phyloP scores from a whole-genome alignment of 2,113 vertebrate species.

The Sorex fumeus region DNA sequence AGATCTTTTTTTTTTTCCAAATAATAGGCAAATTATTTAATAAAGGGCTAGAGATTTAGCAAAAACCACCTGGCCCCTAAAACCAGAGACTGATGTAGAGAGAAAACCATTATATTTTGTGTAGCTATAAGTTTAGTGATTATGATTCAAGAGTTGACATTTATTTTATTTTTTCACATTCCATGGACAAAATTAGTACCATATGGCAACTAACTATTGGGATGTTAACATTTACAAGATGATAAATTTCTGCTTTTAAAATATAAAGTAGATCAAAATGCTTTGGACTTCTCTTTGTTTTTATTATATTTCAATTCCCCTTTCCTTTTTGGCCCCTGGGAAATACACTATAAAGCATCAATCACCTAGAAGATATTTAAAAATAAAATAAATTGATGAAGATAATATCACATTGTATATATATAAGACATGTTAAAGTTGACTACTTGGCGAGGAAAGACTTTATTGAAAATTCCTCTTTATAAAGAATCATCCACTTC shows the following conservation, averaged over 20 bases:
- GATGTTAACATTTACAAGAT: constrained; percentile 63
- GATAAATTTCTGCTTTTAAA: constrained; percentile 70
- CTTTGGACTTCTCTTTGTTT: constrained; percentile 46
- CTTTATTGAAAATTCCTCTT: constrained; percentile 13
- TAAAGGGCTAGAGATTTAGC: constrained; percentile 40
- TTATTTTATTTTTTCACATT: constrained; percentile 74
- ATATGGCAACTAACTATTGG: constrained; percentile 55
- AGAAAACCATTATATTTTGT: constrained; percentile 49
- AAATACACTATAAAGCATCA: not conserved
- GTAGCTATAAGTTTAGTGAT: constrained; percentile 50
- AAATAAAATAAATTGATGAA: not conserved
- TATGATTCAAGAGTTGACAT: constrained; percentile 67
- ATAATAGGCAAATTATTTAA: constrained; percentile 60
- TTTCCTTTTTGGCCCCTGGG: constrained; percentile 33
- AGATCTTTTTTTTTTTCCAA: not conserved
- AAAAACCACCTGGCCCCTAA: constrained; percentile 58
- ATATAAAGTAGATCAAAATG: constrained; percentile 58
- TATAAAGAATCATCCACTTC: not conserved
- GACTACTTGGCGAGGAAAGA: constrained; percentile 6
- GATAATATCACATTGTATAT: not conserved
- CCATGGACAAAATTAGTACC: constrained; percentile 55
- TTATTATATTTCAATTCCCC: not conserved
- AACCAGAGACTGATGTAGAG: constrained; percentile 41
- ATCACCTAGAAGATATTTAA: not conserved
- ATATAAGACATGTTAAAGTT: not conserved